A percentile compares a stretch with the other conserved stretches of the same genome.
These are phyloP conservation scores for Masnerella sp. DNA, from an alignment of 2,888 invertebrate species.

Conservation along the genomic window DNA sequence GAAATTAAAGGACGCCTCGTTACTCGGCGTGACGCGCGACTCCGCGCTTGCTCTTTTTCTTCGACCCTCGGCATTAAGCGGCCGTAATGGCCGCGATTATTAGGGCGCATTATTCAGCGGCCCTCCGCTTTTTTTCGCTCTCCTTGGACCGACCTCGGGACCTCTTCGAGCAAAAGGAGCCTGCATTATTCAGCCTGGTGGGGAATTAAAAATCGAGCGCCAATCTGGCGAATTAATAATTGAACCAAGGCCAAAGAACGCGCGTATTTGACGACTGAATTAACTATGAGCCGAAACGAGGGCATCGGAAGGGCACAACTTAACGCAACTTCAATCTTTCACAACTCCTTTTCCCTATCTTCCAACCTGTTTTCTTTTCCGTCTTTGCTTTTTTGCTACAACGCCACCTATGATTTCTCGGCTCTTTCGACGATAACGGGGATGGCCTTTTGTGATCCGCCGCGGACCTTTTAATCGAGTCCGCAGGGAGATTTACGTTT, in stretches of 20 bases:
- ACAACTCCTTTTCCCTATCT: not conserved
- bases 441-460: too few species aligned
- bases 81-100: conserved; percentile 72
- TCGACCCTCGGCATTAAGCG: conserved; percentile 64
- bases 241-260: conserved; percentile 41
- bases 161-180: conserved; percentile 62
- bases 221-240: conserved; percentile 59
- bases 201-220: conserved; percentile 71
- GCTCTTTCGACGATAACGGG: too few species aligned
- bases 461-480: too few species aligned
- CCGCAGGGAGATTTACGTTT: too few species aligned
- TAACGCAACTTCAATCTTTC: too few species aligned
- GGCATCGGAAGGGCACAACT: conserved; percentile 69
- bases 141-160: conserved; percentile 19
- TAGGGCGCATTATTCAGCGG: conserved; percentile 73
- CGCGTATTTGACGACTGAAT: conserved; percentile 74
- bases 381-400: too few species aligned
- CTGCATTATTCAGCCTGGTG: conserved; percentile 74
- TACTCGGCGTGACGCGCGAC: conserved; percentile 62
- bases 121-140: conserved; percentile 50
- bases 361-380: not conserved
- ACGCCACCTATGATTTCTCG: too few species aligned
- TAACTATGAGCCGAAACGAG: conserved; percentile 75
- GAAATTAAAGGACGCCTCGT: conserved; percentile 74
- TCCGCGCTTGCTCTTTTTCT: conserved; percentile 63